phyloP scores from a whole-genome alignment of 2,888 invertebrate species.

The Leptarthrus brevirostris region DNA sequence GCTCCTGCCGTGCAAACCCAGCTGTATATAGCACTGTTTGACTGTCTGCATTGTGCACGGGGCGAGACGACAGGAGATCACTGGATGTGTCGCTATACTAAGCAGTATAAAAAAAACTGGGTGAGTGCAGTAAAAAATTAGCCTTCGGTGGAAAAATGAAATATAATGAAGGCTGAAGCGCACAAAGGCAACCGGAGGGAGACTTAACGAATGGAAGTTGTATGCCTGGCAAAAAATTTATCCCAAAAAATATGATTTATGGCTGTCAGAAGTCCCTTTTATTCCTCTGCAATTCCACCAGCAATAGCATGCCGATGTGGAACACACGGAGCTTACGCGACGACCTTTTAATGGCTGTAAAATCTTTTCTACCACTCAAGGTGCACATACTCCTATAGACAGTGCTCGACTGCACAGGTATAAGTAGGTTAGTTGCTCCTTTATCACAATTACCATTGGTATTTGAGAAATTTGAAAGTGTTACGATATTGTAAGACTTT shows the following conservation, averaged over 20 bases:
- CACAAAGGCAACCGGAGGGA: constrained; percentile 38
- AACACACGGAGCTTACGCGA: constrained; percentile 6
- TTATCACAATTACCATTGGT: constrained; percentile 4
- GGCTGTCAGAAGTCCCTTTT: constrained; percentile 45
- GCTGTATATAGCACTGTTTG: constrained; percentile 6
- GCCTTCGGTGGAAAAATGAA: constrained; percentile 54
- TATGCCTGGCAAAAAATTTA: constrained; percentile 37
- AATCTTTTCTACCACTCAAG: constrained; percentile 34
- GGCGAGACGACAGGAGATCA: background rate
- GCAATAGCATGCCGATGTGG: background rate
- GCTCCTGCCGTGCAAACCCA: constrained; percentile 50
- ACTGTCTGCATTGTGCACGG: background rate
- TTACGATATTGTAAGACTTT: too few relatives aligned
- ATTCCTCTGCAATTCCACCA: constrained; percentile 41
- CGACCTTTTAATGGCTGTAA: constrained; percentile 37
- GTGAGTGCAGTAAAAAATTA: constrained; percentile 48
- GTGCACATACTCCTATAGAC: constrained; percentile 9
- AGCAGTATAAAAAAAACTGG: constrained; percentile 11
- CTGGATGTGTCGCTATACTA: constrained; percentile 45
- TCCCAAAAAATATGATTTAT: constrained; percentile 54
- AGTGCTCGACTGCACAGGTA: background rate
- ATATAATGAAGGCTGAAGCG: constrained; percentile 53
- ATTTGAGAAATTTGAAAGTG: background rate
- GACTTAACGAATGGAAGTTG: constrained; percentile 50
- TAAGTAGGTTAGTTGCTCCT: constrained; percentile 19